Evolutionary conservation across 2,888 invertebrate species (phyloP).

Genomic region (Bimastos eiseni): DNA sequence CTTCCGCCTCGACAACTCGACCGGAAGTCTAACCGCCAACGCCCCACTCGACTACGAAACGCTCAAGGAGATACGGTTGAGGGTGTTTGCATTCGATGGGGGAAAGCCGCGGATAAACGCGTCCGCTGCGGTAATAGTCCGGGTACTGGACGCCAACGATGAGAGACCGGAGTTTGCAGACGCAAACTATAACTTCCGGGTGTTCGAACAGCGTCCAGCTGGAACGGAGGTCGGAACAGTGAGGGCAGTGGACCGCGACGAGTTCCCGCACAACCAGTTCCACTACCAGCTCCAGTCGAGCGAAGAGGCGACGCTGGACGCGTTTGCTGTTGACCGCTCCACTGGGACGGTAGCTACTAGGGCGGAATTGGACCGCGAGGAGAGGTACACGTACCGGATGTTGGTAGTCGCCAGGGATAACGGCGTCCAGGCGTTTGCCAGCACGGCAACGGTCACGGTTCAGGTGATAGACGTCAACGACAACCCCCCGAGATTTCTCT

Average conservation of each 20-base stretch:
- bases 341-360: slow-evolving; percentile 50
- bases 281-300: slow-evolving; percentile 31
- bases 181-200: slow-evolving; percentile 31
- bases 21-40: not conserved
- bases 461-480: slow-evolving; percentile 44
- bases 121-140: not conserved
- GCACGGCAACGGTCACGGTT: slow-evolving; percentile 39
- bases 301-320: not conserved
- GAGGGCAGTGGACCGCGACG: slow-evolving; percentile 39
- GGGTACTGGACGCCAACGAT: slow-evolving; percentile 50
- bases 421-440: slow-evolving; percentile 33
- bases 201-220: slow-evolving; percentile 37
- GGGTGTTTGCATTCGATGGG: not conserved
- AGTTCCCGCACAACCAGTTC: slow-evolving; percentile 36
- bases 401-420: slow-evolving; percentile 36
- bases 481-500: slow-evolving; percentile 45
- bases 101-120: not conserved
- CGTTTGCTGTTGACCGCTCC: slow-evolving; percentile 39
- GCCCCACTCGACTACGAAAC: not conserved
- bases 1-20: not conserved
- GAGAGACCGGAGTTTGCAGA: slow-evolving; percentile 39
- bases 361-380: slow-evolving; percentile 43
- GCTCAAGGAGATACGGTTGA: not conserved
- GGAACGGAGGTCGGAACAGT: slow-evolving; percentile 38
- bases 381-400: slow-evolving; percentile 32